Conservation (phyloP, 1,140 invertebrate genomes). For the Limonius californicus region DNA sequence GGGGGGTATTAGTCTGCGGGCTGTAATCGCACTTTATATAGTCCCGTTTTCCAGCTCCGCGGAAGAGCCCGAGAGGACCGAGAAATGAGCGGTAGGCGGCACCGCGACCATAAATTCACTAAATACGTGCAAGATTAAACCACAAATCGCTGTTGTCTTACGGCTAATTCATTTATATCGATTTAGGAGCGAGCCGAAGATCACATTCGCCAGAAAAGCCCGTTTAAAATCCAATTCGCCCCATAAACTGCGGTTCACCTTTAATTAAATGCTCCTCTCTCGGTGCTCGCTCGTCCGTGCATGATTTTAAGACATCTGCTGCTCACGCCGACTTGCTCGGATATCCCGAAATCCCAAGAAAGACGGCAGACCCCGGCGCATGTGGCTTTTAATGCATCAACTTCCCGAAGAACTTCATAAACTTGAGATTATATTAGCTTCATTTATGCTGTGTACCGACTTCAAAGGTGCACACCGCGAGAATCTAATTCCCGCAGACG, state of each 20-base stretch:
- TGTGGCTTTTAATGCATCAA: no score
- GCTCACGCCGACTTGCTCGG: not conserved
- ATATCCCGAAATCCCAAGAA: no score
- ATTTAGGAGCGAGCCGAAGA: conserved; percentile 30
- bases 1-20: conserved; percentile 7
- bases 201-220: conserved; percentile 25
- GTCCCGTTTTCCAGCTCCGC: conserved; percentile 20
- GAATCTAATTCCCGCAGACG: no score
- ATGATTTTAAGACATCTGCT: not conserved
- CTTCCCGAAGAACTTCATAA: no score
- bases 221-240: not conserved
- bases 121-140: conserved; percentile 47
- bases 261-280: not conserved
- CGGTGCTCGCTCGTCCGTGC: not conserved
- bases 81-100: conserved; percentile 33
- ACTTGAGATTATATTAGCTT: no score
- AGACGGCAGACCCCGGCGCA: no score
- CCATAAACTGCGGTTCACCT: conserved; percentile 7
- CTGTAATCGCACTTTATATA: conserved; percentile 25
- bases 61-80: conserved; percentile 18
- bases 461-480: no score
- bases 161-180: conserved; percentile 47
- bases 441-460: no score
- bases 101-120: conserved; percentile 40
- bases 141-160: conserved; percentile 47